Conservation (phyloP, 2,113 vertebrate species). For the Grantiella picta region DNA sequence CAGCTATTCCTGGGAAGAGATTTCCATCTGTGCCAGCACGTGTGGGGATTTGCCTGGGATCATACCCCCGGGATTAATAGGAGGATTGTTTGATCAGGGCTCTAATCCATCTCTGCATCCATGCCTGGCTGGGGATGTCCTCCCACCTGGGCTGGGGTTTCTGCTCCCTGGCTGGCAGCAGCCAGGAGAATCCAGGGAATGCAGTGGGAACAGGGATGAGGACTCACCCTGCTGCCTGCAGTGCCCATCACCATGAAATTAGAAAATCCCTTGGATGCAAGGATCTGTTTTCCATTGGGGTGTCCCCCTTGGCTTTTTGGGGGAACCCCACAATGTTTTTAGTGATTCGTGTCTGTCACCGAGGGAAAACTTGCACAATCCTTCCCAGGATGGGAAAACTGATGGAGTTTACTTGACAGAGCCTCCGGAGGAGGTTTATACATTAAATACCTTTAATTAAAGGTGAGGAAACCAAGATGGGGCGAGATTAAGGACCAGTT, state of each 20-base stretch:
- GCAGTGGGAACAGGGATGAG: not conserved
- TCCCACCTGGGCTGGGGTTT: not conserved
- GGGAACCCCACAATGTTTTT: too few species aligned
- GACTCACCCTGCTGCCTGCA: not conserved
- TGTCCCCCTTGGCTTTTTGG: not conserved
- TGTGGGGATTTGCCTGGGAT: not conserved
- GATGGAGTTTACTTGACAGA: not conserved
- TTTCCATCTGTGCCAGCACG: not conserved
- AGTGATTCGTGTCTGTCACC: not conserved
- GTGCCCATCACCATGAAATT: not conserved
- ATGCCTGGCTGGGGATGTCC: not conserved
- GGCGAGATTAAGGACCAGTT: conserved; percentile 51
- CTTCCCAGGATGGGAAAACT: not conserved
- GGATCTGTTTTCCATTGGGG: fast-evolving
- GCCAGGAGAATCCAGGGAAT: not conserved
- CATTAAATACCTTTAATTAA: conserved; percentile 37
- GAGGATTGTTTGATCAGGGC: not conserved
- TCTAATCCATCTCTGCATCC: not conserved
- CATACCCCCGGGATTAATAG: not conserved
- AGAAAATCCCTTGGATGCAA: fast-evolving
- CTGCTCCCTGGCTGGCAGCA: not conserved
- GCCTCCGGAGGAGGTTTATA: not conserved
- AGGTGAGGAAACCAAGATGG: conserved; percentile 37
- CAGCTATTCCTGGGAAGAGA: not conserved
- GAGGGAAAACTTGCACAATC: not conserved